Conservation (phyloP, 1,140 invertebrate species). For the Gerris buenoi region DNA sequence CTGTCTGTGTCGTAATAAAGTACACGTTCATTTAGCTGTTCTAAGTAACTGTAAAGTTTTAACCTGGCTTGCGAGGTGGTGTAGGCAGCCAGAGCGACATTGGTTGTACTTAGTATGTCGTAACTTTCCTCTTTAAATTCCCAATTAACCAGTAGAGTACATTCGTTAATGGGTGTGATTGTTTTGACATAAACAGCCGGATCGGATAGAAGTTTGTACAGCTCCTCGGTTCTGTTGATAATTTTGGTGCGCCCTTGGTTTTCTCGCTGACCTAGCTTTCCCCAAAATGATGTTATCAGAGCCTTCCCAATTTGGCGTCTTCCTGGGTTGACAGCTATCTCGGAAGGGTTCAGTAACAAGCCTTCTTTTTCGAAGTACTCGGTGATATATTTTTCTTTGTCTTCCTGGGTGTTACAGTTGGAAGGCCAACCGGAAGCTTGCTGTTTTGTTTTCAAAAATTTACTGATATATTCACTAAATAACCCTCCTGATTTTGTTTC, state of each 20-base stretch:
- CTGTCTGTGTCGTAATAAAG: conserved; percentile 33
- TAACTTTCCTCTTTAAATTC: background rate
- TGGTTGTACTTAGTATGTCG: conserved; percentile 14
- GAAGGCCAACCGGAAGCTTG: background rate
- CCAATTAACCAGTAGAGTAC: background rate
- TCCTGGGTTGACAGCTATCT: background rate
- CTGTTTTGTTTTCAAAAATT: background rate
- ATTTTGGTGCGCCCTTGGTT: background rate
- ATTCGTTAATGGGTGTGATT: background rate
- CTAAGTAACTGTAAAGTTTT: conserved; percentile 28
- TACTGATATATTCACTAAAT: background rate
- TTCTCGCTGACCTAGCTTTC: background rate
- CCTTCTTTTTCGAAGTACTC: background rate
- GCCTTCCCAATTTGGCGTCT: background rate
- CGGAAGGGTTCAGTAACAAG: background rate
- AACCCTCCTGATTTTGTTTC: no score
- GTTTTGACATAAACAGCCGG: background rate
- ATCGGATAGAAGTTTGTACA: background rate
- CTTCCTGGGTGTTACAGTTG: background rate
- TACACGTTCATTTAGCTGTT: conserved; percentile 23
- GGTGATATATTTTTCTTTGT: background rate
- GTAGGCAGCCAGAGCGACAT: conserved; percentile 28
- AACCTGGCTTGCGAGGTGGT: conserved; percentile 30
- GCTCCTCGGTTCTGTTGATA: background rate
- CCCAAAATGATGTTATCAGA: no score